A percentile compares a stretch with the other conserved stretches of the same genome.
phyloP scores from a whole-genome alignment of 2,888 invertebrate species.

The Himalopsyche anomala region DNA sequence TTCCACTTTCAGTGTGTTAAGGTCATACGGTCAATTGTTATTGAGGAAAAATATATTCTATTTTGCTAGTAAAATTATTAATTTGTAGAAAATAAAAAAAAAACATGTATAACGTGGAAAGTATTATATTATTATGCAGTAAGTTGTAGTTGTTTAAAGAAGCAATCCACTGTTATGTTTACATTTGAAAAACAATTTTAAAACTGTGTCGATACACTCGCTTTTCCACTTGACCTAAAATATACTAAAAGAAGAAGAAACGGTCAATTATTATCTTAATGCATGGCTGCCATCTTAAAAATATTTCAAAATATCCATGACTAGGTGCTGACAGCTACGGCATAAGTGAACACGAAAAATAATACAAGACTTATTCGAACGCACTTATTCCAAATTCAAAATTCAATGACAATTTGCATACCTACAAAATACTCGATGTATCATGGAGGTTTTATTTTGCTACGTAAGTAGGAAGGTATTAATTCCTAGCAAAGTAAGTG shows the following conservation, averaged over 20 bases:
- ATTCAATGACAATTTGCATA: background rate
- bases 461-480: conserved; percentile 12
- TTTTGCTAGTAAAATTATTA: no score
- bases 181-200: no score
- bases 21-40: no score
- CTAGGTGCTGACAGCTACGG: background rate
- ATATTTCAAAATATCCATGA: background rate
- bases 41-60: no score
- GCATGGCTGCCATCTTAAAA: background rate
- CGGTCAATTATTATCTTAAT: conserved; percentile 2
- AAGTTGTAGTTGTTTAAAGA: no score
- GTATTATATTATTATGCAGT: no score
- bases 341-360: background rate
- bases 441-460: background rate
- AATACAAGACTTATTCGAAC: background rate
- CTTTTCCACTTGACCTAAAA: background rate
- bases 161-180: no score
- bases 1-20: no score
- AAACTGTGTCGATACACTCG: no score
- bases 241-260: background rate
- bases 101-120: no score
- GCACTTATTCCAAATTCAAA: conserved; percentile 2
- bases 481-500: background rate
- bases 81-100: no score
- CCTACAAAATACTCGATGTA: background rate